Evolutionary conservation across 2,797 vertebrate species (phyloP).

Genomic region (Melanotaenia parkinsoni): DNA sequence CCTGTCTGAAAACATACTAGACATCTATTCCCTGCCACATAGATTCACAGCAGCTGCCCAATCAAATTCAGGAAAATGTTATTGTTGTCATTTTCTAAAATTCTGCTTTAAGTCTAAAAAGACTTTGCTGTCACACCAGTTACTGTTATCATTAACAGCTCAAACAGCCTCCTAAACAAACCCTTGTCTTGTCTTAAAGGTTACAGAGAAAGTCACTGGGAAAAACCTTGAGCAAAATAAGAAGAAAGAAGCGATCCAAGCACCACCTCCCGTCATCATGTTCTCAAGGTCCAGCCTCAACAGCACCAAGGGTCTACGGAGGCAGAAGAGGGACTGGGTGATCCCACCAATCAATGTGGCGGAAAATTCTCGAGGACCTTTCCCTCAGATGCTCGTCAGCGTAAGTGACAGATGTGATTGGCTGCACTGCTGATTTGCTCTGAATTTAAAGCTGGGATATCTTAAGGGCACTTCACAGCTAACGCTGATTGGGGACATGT

Average conservation of each 20-base stretch:
- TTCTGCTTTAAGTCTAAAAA: constrained; percentile 12
- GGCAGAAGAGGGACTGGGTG: constrained; percentile 97
- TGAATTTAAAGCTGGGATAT: constrained; percentile 57
- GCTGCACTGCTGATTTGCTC: constrained; percentile 43
- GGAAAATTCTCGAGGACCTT: constrained; percentile 94
- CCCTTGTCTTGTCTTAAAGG: constrained; percentile 62
- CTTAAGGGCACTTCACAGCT: constrained; percentile 50
- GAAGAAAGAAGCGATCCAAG: constrained; percentile 51
- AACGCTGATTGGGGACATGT: constrained; percentile 54
- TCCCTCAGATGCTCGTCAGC: constrained; percentile 95
- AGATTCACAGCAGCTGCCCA: not conserved
- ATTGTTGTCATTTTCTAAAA: constrained; percentile 4
- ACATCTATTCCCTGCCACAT: not conserved
- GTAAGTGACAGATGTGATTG: constrained; percentile 84
- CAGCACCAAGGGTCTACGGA: constrained; percentile 81
- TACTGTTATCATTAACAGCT: constrained; percentile 22
- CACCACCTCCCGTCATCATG: constrained; percentile 79
- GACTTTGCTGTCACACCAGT: not conserved
- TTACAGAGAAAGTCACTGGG: constrained; percentile 72
- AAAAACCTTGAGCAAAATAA: constrained; percentile 47
- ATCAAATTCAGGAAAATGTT: not conserved
- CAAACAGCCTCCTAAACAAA: constrained; percentile 27
- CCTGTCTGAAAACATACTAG: not conserved
- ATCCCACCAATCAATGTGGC: constrained; percentile 97
- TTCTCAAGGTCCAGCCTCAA: constrained; percentile 82